phyloP scores from a whole-genome alignment of 2,888 invertebrate genomes.

The Actias luna region DNA sequence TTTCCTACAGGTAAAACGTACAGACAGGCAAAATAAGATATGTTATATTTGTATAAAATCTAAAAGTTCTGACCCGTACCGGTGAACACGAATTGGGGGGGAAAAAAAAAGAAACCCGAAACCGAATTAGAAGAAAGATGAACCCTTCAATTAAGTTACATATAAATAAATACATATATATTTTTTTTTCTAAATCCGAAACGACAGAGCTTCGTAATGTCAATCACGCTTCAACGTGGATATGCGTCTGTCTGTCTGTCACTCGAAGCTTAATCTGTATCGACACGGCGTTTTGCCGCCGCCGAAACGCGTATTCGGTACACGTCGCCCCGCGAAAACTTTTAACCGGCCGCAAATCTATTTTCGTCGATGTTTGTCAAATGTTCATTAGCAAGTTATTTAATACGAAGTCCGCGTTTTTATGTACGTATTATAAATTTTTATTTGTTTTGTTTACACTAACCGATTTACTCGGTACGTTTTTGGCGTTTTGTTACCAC shows the following conservation, averaged over 20 bases:
- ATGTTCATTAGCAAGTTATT: conserved; percentile 11
- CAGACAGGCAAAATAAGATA: no score
- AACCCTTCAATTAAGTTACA: conserved; percentile 35
- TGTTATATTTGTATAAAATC: not conserved
- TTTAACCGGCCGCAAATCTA: not conserved
- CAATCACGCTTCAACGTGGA: conserved; percentile 60
- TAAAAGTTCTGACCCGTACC: not conserved
- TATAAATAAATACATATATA: not conserved
- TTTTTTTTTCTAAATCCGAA: conserved; percentile 15
- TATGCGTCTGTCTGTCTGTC: conserved; percentile 51
- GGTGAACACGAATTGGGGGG: not conserved
- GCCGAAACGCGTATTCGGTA: not conserved
- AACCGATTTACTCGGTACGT: not conserved
- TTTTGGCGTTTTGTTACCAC: not conserved
- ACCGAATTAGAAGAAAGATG: conserved; percentile 25
- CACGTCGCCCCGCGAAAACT: not conserved
- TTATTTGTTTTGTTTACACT: no score
- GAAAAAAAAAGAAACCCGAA: not conserved
- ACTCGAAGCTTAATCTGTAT: conserved; percentile 63
- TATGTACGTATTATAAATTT: not conserved
- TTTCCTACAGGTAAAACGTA: no score
- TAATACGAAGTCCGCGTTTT: conserved; percentile 4
- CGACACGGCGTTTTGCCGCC: conserved; percentile 38
- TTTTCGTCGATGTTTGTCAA: not conserved
- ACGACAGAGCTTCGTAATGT: conserved; percentile 40